Conservation (phyloP, 2,797 vertebrate genomes). For the Protosalanx chinensis region DNA sequence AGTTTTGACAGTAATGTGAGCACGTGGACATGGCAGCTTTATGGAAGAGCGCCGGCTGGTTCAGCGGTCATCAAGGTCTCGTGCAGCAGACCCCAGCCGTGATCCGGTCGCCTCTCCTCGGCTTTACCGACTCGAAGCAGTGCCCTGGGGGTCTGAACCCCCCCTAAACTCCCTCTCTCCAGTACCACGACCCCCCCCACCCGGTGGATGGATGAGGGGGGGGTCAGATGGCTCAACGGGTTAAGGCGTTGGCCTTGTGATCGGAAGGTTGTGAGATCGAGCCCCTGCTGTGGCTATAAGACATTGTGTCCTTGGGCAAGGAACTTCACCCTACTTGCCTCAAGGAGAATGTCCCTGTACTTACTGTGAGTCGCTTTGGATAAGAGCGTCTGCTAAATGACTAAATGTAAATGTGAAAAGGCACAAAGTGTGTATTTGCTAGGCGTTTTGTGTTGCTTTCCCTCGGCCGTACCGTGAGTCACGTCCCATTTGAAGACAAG, state of each 20-base stretch:
- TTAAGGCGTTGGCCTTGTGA: no score
- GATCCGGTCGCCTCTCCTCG: constrained; percentile 10
- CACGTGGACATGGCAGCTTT: constrained; percentile 5
- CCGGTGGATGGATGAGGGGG: no score
- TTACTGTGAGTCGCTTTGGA: no score
- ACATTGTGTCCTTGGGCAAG: no score
- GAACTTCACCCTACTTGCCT: no score
- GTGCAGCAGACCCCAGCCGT: constrained; percentile 14
- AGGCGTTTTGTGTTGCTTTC: not conserved
- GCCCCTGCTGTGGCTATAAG: no score
- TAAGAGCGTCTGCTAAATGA: no score
- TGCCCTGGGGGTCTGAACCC: constrained; percentile 10
- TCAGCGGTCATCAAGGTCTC: constrained; percentile 24
- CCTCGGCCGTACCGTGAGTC: not conserved
- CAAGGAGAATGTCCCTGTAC: no score
- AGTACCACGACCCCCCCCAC: constrained; percentile 8
- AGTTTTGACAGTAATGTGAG: constrained; percentile 52
- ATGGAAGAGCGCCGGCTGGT: not conserved
- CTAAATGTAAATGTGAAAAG: no score
- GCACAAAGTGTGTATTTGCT: no score
- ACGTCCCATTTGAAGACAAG: constrained; percentile 3
- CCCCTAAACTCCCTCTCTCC: constrained; percentile 18
- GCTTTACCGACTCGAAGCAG: constrained; percentile 8
- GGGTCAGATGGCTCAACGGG: no score
- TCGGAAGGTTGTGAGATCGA: no score